Percentiles rank a stretch among this genome's conserved stretches.
These are phyloP conservation scores for Amniataba percoides DNA, from an alignment of 2,797 vertebrate species.

Conservation along the genomic window DNA sequence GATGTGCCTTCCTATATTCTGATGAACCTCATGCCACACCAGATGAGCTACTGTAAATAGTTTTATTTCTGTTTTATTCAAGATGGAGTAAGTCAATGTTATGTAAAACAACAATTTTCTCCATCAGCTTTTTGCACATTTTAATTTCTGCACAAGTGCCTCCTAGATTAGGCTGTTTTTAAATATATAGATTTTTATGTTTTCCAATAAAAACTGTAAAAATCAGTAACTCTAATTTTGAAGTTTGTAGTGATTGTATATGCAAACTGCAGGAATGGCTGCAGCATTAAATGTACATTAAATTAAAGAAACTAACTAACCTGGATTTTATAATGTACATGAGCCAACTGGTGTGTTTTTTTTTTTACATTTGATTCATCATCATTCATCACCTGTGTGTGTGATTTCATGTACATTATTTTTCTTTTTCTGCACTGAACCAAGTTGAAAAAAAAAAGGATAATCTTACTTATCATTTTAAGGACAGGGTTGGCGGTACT, in stretches of 20 bases:
- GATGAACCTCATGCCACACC: conserved; percentile 15
- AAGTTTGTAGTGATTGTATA: neutral
- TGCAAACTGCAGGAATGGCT: neutral
- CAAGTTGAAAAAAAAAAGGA: neutral
- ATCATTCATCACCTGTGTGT: neutral
- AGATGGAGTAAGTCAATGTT: conserved; percentile 40
- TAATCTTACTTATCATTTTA: neutral
- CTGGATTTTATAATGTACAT: conserved; percentile 5
- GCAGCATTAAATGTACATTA: conserved; percentile 27
- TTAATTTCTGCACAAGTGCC: conserved; percentile 60
- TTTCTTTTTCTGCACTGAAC: neutral
- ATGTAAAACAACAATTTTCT: conserved; percentile 42
- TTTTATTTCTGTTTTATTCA: conserved; percentile 44
- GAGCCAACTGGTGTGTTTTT: conserved; percentile 3
- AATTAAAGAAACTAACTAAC: conserved; percentile 8
- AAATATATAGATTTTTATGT: conserved; percentile 3
- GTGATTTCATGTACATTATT: neutral
- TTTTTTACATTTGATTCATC: neutral
- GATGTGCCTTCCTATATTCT: conserved; percentile 5
- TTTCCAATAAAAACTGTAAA: conserved; percentile 26
- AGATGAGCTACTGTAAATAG: conserved; percentile 45
- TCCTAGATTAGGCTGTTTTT: conserved; percentile 44
- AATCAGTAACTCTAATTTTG: conserved; percentile 5
- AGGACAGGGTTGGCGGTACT: neutral
- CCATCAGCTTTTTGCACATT: conserved; percentile 54